phyloP scores from a whole-genome alignment of 2,113 vertebrate genomes.

The Chloebia gouldiae region DNA sequence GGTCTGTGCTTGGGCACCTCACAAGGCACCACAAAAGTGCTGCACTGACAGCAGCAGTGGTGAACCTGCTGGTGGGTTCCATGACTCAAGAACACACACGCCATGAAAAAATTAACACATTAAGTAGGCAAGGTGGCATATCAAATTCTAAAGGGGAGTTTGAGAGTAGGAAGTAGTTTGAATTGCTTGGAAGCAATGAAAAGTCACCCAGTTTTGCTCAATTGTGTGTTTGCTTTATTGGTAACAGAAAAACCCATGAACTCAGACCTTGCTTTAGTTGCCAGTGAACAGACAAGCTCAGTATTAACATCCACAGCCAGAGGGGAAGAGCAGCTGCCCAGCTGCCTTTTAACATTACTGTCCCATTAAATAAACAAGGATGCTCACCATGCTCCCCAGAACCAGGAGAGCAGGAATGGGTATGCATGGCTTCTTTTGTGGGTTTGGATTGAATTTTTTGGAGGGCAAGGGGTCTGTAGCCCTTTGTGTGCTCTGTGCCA shows the following conservation, averaged over 20 bases:
- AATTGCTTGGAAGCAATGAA: background rate
- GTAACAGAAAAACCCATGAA: background rate
- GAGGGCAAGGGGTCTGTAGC: background rate
- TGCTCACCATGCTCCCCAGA: accelerated
- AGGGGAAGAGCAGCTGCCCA: background rate
- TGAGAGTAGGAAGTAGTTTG: background rate
- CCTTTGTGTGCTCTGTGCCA: background rate
- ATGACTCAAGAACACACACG: background rate
- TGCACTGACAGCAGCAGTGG: background rate
- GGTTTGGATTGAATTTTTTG: background rate
- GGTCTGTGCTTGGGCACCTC: background rate
- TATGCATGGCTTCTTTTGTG: background rate
- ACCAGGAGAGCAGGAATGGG: background rate
- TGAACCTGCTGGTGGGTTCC: background rate
- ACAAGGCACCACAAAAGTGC: background rate
- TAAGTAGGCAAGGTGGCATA: background rate
- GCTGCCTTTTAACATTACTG: background rate
- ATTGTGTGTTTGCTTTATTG: background rate
- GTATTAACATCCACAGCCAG: background rate
- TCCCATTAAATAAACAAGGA: background rate
- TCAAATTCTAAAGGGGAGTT: background rate
- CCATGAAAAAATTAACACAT: background rate
- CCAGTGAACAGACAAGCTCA: background rate
- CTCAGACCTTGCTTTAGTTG: background rate
- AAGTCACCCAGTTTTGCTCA: background rate